A percentile compares a stretch with the other conserved stretches of the same genome.
These are phyloP conservation scores for Myopa testacea DNA, from an alignment of 2,888 invertebrate species.

Conservation along the genomic window DNA sequence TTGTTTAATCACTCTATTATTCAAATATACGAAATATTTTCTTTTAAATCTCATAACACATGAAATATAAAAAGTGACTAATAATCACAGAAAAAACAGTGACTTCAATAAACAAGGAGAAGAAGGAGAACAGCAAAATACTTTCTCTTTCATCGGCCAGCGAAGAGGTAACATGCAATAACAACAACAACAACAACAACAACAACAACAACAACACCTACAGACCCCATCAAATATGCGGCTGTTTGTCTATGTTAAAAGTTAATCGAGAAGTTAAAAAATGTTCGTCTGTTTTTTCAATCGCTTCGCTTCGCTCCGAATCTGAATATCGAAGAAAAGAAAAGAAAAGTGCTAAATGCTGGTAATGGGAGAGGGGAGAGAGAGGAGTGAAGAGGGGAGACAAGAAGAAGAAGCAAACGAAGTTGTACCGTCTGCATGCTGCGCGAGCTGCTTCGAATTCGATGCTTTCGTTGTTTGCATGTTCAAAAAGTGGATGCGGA, in stretches of 20 bases:
- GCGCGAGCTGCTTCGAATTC: neutral
- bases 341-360: constrained; percentile 20
- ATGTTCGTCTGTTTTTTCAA: neutral
- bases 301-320: neutral
- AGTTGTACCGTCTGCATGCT: neutral
- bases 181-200: constrained; percentile 10
- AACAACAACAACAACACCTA: constrained; percentile 4
- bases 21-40: no score
- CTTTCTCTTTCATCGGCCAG: constrained; percentile 9
- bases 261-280: neutral
- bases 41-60: no score
- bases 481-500: neutral
- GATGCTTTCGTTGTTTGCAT: neutral
- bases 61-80: no score
- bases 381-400: neutral
- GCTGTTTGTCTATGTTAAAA: neutral
- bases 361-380: neutral
- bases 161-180: neutral
- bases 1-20: no score
- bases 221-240: neutral
- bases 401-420: neutral
- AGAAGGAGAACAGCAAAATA: neutral
- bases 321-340: neutral
- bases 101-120: neutral
- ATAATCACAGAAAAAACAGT: neutral